phyloP scores from a whole-genome alignment of 2,888 invertebrate genomes.

The Macrophya alboannulata region DNA sequence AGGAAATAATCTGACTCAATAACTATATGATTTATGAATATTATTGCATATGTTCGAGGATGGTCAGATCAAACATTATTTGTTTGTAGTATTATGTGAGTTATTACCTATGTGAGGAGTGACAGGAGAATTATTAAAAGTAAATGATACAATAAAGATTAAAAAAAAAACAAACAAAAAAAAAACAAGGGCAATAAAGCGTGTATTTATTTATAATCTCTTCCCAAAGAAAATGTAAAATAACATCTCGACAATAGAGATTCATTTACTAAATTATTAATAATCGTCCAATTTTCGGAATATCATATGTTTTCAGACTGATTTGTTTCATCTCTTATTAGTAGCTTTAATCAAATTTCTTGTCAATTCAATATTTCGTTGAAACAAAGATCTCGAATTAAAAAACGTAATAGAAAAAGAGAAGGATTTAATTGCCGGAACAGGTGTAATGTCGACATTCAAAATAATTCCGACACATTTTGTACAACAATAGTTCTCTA shows the following conservation, averaged over 20 bases:
- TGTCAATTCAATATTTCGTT: background rate
- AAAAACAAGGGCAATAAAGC: background rate
- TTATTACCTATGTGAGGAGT: conserved; percentile 59
- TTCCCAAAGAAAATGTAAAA: background rate
- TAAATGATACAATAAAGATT: conserved; percentile 70
- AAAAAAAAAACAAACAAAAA: conserved; percentile 55
- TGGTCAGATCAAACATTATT: conserved; percentile 55
- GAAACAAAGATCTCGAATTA: background rate
- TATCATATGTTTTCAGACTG: background rate
- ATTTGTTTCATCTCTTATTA: background rate
- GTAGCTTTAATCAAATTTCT: background rate
- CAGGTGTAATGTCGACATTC: background rate
- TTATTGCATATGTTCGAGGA: conserved; percentile 45
- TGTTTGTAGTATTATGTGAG: conserved; percentile 69
- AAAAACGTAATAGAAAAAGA: background rate
- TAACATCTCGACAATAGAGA: background rate
- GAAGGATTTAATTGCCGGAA: background rate
- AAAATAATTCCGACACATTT: background rate
- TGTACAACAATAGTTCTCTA: background rate
- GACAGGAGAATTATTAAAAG: conserved; percentile 74
- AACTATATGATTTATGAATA: conserved; percentile 28
- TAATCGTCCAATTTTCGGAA: background rate
- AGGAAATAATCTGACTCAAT: conserved; percentile 25
- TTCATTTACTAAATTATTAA: background rate
- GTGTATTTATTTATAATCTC: conserved; percentile 25